Evolutionary conservation across 2,113 vertebrate species (phyloP), one percentile per base, ranked within the genome.

Genomic region (Cinclus mexicanus): DNA sequence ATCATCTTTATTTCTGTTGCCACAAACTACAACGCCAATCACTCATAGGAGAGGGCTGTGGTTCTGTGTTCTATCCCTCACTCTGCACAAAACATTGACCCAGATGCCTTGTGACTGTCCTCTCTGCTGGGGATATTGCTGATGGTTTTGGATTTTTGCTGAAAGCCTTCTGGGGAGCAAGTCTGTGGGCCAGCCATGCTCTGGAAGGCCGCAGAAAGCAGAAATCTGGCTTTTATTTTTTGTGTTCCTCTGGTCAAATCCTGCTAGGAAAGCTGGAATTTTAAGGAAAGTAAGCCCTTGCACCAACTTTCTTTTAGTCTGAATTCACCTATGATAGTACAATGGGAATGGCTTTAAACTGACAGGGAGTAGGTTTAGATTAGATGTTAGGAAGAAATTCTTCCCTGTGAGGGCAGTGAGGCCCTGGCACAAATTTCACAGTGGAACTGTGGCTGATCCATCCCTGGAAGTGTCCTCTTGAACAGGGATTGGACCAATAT

Each of bases 41-140:
- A 42, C 12, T 12, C 1, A 0, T 4, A 25, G 61, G 35, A 76
- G 13, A 49, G 52, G 29, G 20, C 31, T 0, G 0, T 4, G 5
- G 53, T 11, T 55, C 55, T 24, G 9, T 28, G 24, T 31, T 46
- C 60, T 28, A 14, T 9, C 6, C 2, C 52, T 74, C 2, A 0
- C 41, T 33, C 39, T 56, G 59, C 46, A 37, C n/a, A 42, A 28
- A 33, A 52, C 5, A 33, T 6, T n/a, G 1, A n/a, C 24, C 55
- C 22, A 39, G 41, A 19, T 50, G 24, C 2, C 3, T 8, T 52
- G 37, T 47, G 72, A 5, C 12, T 56, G 6, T 37, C 29, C 55
- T 52, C 6, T 41, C 61, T 39, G 52, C 46, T 75, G 22, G 33
- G 52, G 25, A 64, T 23, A 23, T 12, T 64, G 52, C 68, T 81